phyloP scores from a whole-genome alignment of 2,888 invertebrate genomes.

The Conus canariensis region DNA sequence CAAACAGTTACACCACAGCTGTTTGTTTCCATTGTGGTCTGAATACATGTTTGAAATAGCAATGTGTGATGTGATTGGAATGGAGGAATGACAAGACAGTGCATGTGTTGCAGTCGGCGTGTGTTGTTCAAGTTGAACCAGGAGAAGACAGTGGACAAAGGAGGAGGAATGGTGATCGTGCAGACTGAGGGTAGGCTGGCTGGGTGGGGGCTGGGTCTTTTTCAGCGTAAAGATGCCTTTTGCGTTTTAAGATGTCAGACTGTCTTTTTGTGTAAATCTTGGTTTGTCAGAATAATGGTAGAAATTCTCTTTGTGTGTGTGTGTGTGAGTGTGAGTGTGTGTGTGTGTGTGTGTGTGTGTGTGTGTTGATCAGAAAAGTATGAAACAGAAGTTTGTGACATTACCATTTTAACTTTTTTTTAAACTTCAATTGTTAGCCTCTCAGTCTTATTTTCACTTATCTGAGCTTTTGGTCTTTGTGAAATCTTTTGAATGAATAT shows the following conservation, averaged over 20 bases:
- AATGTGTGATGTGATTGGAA: no score
- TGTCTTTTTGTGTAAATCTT: neutral
- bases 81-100: no score
- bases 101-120: neutral
- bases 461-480: neutral
- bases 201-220: neutral
- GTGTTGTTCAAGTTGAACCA: constrained; percentile 5
- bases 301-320: neutral
- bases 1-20: no score
- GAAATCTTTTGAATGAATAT: neutral
- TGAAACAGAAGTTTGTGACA: no score
- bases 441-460: neutral
- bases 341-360: neutral
- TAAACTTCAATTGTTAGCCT: neutral
- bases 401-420: no score
- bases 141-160: constrained; percentile 17
- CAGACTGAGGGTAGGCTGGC: neutral
- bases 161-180: neutral
- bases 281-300: no score
- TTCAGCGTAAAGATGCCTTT: neutral
- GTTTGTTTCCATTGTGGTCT: no score
- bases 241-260: neutral
- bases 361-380: no score
- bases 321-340: neutral
- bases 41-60: no score